Percentiles rank a stretch among this genome's conserved stretches.
These are phyloP conservation scores for Sebastolobus alascanus DNA, from an alignment of 2,797 vertebrate genomes.

Conservation along the genomic window DNA sequence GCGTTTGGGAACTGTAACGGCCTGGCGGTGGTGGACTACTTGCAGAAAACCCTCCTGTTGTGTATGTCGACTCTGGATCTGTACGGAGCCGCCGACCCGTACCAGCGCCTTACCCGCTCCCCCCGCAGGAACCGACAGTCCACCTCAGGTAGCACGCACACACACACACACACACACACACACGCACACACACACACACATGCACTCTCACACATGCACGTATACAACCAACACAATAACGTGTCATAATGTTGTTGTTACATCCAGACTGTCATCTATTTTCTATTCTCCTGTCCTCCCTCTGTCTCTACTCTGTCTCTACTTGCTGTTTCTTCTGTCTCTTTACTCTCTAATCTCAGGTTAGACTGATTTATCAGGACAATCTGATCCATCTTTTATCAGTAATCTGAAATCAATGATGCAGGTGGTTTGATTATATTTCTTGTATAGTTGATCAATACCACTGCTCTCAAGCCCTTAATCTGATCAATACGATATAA, in stretches of 20 bases:
- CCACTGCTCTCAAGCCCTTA: slow-evolving; percentile 7
- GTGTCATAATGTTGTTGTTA: slow-evolving; percentile 8
- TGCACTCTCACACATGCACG: background rate
- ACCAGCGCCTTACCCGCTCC: slow-evolving; percentile 94
- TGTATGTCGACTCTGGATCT: slow-evolving; percentile 95
- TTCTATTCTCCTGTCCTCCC: slow-evolving; percentile 39
- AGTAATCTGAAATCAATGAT: slow-evolving; percentile 25
- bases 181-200: too few species aligned
- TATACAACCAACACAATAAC: slow-evolving; percentile 1
- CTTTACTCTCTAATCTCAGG: background rate
- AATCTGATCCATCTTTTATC: background rate
- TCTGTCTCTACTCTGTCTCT: too few species aligned
- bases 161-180: slow-evolving; percentile 4
- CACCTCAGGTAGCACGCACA: slow-evolving; percentile 90
- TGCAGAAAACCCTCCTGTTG: slow-evolving; percentile 94
- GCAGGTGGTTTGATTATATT: slow-evolving; percentile 29
- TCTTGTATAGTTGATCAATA: slow-evolving; percentile 16
- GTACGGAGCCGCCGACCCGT: slow-evolving; percentile 93
- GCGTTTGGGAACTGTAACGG: slow-evolving; percentile 96
- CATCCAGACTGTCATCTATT: slow-evolving; percentile 29
- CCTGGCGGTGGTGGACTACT: slow-evolving; percentile 95
- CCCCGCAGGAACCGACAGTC: slow-evolving; percentile 96
- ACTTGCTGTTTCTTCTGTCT: slow-evolving; percentile 5
- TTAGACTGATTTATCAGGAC: slow-evolving; percentile 28
- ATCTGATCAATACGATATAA: background rate